Evolutionary conservation across 2,113 vertebrate genomes (phyloP), one percentile per base, ranked within the genome.

Genomic region (Melanerpes formicivorus): DNA sequence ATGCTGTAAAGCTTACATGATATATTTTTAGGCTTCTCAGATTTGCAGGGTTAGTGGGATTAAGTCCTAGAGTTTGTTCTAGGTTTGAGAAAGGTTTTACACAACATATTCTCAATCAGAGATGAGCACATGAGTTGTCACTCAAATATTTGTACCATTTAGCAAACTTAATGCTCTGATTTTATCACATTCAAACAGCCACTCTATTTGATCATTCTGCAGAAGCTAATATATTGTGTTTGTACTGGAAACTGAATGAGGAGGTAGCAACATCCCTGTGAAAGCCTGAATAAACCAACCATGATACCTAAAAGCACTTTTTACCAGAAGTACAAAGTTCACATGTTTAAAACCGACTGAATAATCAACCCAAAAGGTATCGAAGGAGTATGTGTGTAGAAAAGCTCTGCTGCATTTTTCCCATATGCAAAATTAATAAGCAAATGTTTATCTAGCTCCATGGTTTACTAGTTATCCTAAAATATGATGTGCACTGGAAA

Each of bases 101-200:
- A 82, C 82, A 90, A 87, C n/a, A 48, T 67, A 1, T 48, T 87
- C 60, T 89, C 80, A 92, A 93, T 91, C 87, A 69, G 69, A 37
- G 40, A 77, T 15, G 82, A 90, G 62, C 60, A 78, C 90, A 92
- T 84, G 81, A 79, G 86, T 94, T 94, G 80, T 80, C 87, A 86
- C 72, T 86, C 75, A 95, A 95, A 91, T 95, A 93, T 95, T 94
- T 93, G 58, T 92, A 63, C 67, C 13, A 0, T 83, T 93, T 65
- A 85, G 65, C 54, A 80, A 72, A 93, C 83, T 54, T 71, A 62
- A 83, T 89, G 50, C 75, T 93, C 90, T 91, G 85, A 87, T 93
- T 92, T 85, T 87, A 92, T 92, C 91, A 80, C 85, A 54, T 84
- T 89, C 73, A 85, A 92, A 80, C 79, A 92, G 54, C 18, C 65